Conservation (phyloP, 2,797 vertebrate genomes). For the Lutjanus campechanus region DNA sequence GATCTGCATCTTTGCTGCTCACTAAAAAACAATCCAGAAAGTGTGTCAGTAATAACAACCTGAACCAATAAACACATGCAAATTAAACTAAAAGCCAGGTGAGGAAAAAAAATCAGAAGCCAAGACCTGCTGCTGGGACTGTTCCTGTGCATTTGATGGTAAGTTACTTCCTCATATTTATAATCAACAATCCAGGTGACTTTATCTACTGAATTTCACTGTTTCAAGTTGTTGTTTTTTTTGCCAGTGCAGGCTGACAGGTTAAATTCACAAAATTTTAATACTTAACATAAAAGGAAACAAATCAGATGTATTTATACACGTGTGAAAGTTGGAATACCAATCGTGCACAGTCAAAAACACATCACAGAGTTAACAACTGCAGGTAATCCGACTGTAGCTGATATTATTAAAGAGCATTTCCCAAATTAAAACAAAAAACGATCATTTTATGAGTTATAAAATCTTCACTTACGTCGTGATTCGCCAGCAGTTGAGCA, state of each 20-base stretch:
- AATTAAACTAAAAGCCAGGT: background rate
- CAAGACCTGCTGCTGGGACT: background rate
- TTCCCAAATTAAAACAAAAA: background rate
- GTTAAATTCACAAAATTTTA: background rate
- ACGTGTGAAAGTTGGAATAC: background rate
- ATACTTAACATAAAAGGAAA: background rate
- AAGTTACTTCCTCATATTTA: constrained; percentile 15
- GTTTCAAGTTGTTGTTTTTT: background rate
- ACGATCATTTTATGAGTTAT: background rate
- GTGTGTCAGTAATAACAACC: background rate
- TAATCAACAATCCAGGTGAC: background rate
- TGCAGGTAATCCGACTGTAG: background rate
- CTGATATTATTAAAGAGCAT: background rate
- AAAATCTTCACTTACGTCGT: background rate
- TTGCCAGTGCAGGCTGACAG: background rate
- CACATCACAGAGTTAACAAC: background rate
- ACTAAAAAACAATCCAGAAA: background rate
- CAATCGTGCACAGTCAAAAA: background rate
- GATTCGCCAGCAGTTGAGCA: background rate
- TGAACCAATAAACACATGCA: background rate
- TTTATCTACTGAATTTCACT: background rate
- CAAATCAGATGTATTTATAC: background rate
- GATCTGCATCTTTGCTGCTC: constrained; percentile 58
- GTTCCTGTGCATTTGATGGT: background rate
- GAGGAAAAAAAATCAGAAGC: background rate